Conservation (phyloP, 2,113 vertebrate species). For the Corapipo altera region DNA sequence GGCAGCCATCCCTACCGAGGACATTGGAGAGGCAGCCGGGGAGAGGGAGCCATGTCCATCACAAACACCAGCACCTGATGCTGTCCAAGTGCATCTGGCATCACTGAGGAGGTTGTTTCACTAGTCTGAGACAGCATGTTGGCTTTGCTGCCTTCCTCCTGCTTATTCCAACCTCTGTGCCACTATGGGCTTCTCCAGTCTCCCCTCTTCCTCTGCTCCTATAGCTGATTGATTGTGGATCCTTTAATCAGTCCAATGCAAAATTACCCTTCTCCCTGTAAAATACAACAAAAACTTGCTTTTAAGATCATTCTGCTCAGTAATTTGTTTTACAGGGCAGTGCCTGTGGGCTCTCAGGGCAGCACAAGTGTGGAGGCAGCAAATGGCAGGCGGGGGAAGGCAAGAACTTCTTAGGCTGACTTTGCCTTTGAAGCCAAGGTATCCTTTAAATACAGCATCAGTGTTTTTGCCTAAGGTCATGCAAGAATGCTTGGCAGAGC, state of each 20-base stretch:
- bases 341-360: not conserved
- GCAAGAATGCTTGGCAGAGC: not conserved
- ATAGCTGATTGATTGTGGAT: not conserved
- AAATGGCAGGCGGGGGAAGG: not conserved
- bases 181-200: not conserved
- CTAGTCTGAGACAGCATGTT: not conserved
- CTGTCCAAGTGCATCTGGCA: not conserved
- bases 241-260: not conserved
- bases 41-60: not conserved
- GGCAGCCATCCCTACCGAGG: not conserved
- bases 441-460: not conserved
- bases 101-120: not conserved
- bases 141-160: not conserved
- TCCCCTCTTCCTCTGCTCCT: not conserved
- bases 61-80: rapidly evolving
- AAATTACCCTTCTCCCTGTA: not conserved
- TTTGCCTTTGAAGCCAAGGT: constrained; percentile 44
- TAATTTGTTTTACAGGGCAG: not conserved
- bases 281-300: not conserved
- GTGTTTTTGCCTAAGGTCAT: constrained; percentile 48
- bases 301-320: not conserved
- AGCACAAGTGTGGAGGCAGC: not conserved
- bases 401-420: constrained; percentile 18
- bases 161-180: not conserved
- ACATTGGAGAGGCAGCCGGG: not conserved